These are phyloP conservation scores for Planococcus citri DNA, from an alignment of 1,140 invertebrate species.

Conservation along the genomic window DNA sequence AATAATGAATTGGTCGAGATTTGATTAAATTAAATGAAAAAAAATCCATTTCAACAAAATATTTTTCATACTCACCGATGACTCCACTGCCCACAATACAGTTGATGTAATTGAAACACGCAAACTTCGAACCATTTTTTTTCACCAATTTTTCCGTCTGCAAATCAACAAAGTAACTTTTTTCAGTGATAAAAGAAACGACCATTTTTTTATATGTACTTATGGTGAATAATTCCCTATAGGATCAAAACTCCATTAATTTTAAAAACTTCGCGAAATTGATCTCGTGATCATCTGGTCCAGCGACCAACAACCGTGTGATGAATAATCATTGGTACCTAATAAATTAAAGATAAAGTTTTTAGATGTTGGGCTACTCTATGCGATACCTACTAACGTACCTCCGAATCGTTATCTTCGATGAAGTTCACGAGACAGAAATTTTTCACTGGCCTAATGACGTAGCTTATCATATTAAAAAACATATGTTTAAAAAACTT, in stretches of 20 bases:
- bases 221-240: no score
- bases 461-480: neutral
- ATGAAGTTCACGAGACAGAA: neutral
- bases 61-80: slow-evolving; percentile 58
- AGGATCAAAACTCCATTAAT: no score
- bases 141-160: slow-evolving; percentile 24
- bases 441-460: neutral
- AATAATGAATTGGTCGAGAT: no score
- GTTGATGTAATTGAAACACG: slow-evolving; percentile 85
- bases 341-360: neutral
- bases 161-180: slow-evolving; percentile 17
- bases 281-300: no score
- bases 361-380: no score
- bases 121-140: slow-evolving; percentile 51
- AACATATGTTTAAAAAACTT: no score
- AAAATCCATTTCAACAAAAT: no score
- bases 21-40: no score
- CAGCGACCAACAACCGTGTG: neutral
- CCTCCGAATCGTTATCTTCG: neutral
- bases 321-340: neutral
- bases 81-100: slow-evolving; percentile 85
- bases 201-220: no score
- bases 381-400: neutral
- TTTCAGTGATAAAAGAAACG: neutral
- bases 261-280: no score